Evolutionary conservation across 2,113 vertebrate species (phyloP), one percentile per base, ranked within the genome.

Genomic region (Heliornis fulica): DNA sequence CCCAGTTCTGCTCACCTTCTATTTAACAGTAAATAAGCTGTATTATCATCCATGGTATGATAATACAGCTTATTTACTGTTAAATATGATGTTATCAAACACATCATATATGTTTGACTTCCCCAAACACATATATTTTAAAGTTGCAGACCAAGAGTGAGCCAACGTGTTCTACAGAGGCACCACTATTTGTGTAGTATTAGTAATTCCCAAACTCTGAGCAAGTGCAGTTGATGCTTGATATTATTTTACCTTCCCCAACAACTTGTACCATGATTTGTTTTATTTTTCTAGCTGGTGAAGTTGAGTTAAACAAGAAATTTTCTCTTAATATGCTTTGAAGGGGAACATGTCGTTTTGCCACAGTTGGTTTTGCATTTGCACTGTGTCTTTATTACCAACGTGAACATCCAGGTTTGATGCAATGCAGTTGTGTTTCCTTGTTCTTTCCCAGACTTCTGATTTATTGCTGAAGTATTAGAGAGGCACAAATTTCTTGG

Each of bases 261-360:
- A 13, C 46, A 80, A 46, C 66, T 80, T 8, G 5, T 31, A 22
- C 59, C 1, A 0, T 16, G 38, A 26, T 29, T 26, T 43, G 43
- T 74, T 38, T 34, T 59, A 41, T 26, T 51, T 54, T 36, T n/a
- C n/a, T 21, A n/a, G 45, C 15, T 79, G 11, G 53, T 74, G 81
- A 64, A 40, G 53, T 38, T 79, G 90, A 94, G 85, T 83, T 84
- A 87, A 93, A 90, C 85, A 85, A 95, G 83, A 64, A 46, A 38
- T 65, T 80, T 78, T 74, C 28, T 54, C 36, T 51, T 72, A 43
- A 78, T 74, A 1, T 17, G 9, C 34, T 74, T 66, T 80, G 85
- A 77, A 74, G 43, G 92, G 63, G 82, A 90, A 36, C 66, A 34
- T 50, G 85, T 46, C 59, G 7, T 59, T 90, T 68, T 82, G 85